Evolutionary conservation across 2,888 invertebrate species (phyloP), one percentile per base, ranked within the genome.

Genomic region (Nomada flava): DNA sequence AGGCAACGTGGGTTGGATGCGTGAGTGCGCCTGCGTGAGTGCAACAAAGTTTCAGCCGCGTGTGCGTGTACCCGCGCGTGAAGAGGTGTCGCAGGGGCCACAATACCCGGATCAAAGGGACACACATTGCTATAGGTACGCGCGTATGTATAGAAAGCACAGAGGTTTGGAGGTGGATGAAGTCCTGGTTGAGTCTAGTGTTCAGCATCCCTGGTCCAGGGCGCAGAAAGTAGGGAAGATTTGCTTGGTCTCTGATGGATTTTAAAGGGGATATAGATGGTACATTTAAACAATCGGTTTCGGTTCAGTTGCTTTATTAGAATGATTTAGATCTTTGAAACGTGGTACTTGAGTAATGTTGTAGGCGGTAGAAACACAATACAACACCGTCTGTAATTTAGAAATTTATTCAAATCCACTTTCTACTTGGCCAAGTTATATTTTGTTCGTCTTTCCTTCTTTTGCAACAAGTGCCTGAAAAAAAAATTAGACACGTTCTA

Each of bases 1-100:
- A 74, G 42, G 62, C 75, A 77, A 86, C 82, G 87, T 88, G 86
- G 84, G 87, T 86, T 85, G 83, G 80, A 82, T 84, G 84, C 79
- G 89, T 86, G 83, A 84, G 86, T 82, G 83, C 83, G 83, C 83
- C 78, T 83, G 78, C 82, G 77, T 75, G 83, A 85, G 86, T 83
- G 81, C 86, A 83, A 82, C 85, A 42, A 69, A 83, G 76, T 74
- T 81, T 57, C 72, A 80, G 70, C 80, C 68, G 82, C 78, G 83
- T 76, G 82, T 85, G 78, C 86, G 81, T 83, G 74, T 29, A 52
- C 85, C 81, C 77, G 69, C 72, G 79, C 83, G 86, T 76, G 83
- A 87, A 84, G 87, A 86, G 86, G 79, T 79, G 82, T 69, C 82
- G 85, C 75, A 80, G 86, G 82, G 80, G 81, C 86, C 72, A 64